These are phyloP conservation scores for Oryzias melastigma DNA, from an alignment of 2,113 vertebrate genomes.

Conservation along the genomic window DNA sequence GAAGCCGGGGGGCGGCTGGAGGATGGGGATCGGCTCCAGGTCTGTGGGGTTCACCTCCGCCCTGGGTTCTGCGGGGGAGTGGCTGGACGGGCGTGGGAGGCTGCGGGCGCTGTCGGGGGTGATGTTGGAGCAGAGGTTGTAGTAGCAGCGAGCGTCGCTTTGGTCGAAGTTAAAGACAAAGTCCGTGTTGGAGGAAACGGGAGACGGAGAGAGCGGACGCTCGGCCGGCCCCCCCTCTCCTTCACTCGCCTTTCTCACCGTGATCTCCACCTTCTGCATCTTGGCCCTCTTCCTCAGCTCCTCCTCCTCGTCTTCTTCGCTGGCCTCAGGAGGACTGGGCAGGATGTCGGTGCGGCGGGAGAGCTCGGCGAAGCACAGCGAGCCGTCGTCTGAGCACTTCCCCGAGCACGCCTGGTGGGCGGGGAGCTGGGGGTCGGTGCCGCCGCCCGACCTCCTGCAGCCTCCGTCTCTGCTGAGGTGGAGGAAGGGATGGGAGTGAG, in stretches of 20 bases:
- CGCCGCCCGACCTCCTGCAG: conserved; percentile 40
- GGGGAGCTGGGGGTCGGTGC: conserved; percentile 39
- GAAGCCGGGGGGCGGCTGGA: conserved; percentile 82
- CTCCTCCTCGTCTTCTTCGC: conserved; percentile 56
- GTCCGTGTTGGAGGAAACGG: conserved; percentile 42
- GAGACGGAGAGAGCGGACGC: neutral
- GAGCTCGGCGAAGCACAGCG: conserved; percentile 79
- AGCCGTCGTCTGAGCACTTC: conserved; percentile 52
- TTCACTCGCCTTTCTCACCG: conserved; percentile 16
- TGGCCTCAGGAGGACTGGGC: conserved; percentile 66
- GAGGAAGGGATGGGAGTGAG: conserved; percentile 58
- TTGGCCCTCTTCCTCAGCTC: conserved; percentile 37
- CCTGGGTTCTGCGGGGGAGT: neutral
- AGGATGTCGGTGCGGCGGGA: conserved; percentile 70
- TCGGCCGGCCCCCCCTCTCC: conserved; percentile 14
- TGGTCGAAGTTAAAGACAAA: conserved; percentile 75
- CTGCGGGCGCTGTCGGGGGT: conserved; percentile 79
- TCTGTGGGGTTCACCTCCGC: conserved; percentile 2
- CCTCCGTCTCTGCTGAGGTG: conserved; percentile 6
- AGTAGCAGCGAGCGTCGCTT: conserved; percentile 77
- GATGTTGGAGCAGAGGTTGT: conserved; percentile 81
- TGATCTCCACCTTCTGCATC: conserved; percentile 23
- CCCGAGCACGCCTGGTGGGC: conserved; percentile 13
- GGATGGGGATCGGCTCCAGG: conserved; percentile 57
- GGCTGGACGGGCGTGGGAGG: conserved; percentile 34